Evolutionary conservation across 2,888 invertebrate species (phyloP), one percentile per base, ranked within the genome.

Genomic region (Conops quadrifasciatus): DNA sequence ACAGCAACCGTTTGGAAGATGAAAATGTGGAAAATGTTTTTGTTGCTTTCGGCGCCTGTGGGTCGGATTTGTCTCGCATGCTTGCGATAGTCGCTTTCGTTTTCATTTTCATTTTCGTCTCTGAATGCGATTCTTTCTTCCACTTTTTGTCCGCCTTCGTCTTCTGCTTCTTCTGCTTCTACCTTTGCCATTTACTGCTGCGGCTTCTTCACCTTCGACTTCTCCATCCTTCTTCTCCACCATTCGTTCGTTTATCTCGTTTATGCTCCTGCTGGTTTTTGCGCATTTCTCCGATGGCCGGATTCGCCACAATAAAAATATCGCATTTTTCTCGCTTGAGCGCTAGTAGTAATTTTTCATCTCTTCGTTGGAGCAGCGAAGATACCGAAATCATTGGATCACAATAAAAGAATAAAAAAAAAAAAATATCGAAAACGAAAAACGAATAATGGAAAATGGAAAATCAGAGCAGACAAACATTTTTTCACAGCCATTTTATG

Each of bases 321-420:
- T 70, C 72, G 71, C 70, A 72, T 56, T 63, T 71, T 63, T 59
- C 63, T 71, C 63, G 58, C 64, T 15, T 62, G 56, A 64, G 47
- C 75, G 77, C 74, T 75, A 79, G 79, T 79, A 75, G 76, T 74
- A 76, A 77, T 75, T 76, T 71, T 76, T 75, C 71, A 75, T 77
- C 76, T 76, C 77, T 73, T 76, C 77, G 75, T 75, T 75, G 77
- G 77, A 49, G 5, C 51, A 28, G 58, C 58, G 26, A 53, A 24
- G 21, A 53, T n/a, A n/a, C 9, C 36, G 36, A 36, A 36, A 36
- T n/a, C n/a, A 36, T 36, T 36, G 4, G 9, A 7, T 36, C 4
- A 36, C 4, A 36, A 36, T 9, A 36, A 36, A 36, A 4, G 36
- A 36, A 36, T 9, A 9, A 36, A 7, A 36, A 36, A 9, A 36